Evolutionary conservation across 2,113 vertebrate genomes (phyloP), one percentile per base, ranked within the genome.

Genomic region (Pimephales promelas): DNA sequence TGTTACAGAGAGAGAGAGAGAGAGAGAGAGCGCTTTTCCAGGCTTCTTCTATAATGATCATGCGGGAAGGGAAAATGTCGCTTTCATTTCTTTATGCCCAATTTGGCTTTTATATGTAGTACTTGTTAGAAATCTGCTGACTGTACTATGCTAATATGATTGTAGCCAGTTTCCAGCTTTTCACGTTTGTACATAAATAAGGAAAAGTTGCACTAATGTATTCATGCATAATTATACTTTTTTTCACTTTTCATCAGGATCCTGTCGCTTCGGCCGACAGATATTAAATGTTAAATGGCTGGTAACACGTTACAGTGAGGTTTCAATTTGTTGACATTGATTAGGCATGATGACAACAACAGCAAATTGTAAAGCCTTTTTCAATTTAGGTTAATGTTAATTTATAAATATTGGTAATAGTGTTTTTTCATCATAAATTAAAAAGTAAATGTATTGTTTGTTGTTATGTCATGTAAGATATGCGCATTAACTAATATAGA

Each of bases 101-200:
- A 79, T 61, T 61, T 61, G 43, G 59, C 26, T 49, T 79, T 66
- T 28, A 22, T 34, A 64, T 66, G 16, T 66, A 79, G 59, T 31
- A 28, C 43, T 64, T 79, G 59, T 79, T 79, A 43, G 24, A 64
- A 79, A 79, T 43, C 57, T 20, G 76, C 56, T 79, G 57, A 79
- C 61, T 49, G 5, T 47, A 14, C 24, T 52, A 34, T 66, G 57
- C 40, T 49, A 79, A 79, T 47, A 66, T 66, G 40, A 66, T 13
- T 28, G 14, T 26, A 62, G 8, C 14, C 6, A 59, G 26, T 28
- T 74, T 52, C 16, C 45, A 79, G n/a, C 36, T 62, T 61, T 45
- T 28, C 54, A 57, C 7, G n/a, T 57, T 56, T n/a, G 22, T 61
- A 16, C 45, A 28, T 31, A 74, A 74, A 52, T 74, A 52, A 26